These are phyloP conservation scores for Telmatochromis brachygnathus DNA, from an alignment of 2,113 vertebrate genomes.

Conservation along the genomic window DNA sequence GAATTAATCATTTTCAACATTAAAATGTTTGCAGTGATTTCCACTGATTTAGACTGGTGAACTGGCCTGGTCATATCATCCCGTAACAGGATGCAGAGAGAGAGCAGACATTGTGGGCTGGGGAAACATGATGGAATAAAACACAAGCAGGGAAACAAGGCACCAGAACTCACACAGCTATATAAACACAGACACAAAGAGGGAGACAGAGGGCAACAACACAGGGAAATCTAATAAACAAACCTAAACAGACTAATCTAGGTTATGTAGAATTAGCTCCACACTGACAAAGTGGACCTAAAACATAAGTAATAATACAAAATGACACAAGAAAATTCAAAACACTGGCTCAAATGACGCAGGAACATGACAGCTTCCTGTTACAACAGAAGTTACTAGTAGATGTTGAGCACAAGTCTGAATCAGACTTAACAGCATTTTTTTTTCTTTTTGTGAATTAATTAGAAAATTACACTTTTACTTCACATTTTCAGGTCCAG, in stretches of 20 bases:
- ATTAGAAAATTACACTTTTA: too few relatives aligned
- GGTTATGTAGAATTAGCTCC: background rate
- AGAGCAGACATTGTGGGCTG: background rate
- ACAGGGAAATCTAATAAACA: background rate
- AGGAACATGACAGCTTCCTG: background rate
- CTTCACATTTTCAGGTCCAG: fast-evolving
- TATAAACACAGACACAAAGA: background rate
- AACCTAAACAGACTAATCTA: background rate
- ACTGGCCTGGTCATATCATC: fast-evolving
- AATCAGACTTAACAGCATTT: fast-evolving
- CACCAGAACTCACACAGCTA: fast-evolving
- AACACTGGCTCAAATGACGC: background rate
- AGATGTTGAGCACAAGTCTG: background rate
- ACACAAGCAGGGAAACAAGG: background rate
- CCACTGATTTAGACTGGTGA: fast-evolving
- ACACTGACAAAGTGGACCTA: background rate
- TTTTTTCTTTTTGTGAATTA: too few relatives aligned
- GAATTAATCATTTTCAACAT: background rate
- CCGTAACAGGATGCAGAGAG: background rate
- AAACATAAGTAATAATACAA: background rate
- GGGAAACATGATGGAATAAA: background rate
- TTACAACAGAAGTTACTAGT: background rate
- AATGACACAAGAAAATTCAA: fast-evolving
- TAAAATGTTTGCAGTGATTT: background rate
- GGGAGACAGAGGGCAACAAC: background rate